Conservation (phyloP, 2,888 invertebrate genomes). For the Exephanes ischioxanthus region DNA sequence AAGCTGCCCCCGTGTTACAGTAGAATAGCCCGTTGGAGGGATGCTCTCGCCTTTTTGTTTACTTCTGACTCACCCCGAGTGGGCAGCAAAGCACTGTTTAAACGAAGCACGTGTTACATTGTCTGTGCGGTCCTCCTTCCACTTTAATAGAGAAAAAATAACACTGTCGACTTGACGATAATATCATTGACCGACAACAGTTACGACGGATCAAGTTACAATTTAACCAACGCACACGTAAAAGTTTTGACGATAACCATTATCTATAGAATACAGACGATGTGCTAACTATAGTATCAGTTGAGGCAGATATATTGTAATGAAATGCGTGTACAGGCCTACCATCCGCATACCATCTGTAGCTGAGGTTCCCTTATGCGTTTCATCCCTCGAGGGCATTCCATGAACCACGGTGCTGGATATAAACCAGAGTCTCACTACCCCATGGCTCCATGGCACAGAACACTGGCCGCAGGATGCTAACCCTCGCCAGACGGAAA, state of each 20-base stretch:
- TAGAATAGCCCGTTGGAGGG: conserved; percentile 22
- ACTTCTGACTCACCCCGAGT: conserved; percentile 43
- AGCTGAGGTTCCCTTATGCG: conserved; percentile 58
- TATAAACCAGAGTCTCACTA: conserved; percentile 63
- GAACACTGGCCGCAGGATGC: conserved; percentile 46
- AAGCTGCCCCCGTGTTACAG: conserved; percentile 36
- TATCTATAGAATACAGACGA: not conserved
- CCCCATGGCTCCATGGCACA: not conserved
- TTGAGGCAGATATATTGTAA: not conserved
- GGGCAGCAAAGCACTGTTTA: conserved; percentile 57
- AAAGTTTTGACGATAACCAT: not conserved
- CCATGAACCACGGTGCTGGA: conserved; percentile 61
- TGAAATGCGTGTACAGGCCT: conserved; percentile 40
- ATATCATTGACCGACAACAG: not conserved
- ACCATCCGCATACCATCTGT: conserved; percentile 61
- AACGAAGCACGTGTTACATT: conserved; percentile 48
- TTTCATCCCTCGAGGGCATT: conserved; percentile 65
- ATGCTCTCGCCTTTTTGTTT: conserved; percentile 21
- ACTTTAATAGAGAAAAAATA: not conserved
- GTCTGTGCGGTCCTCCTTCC: not conserved
- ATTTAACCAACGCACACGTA: not conserved
- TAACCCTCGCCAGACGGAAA: conserved; percentile 64
- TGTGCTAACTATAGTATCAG: not conserved
- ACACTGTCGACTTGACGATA: not conserved
- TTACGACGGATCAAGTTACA: not conserved